Base-by-base conservation (phyloP, 1,140 invertebrate species). In the Orius insidiosus region DNA sequence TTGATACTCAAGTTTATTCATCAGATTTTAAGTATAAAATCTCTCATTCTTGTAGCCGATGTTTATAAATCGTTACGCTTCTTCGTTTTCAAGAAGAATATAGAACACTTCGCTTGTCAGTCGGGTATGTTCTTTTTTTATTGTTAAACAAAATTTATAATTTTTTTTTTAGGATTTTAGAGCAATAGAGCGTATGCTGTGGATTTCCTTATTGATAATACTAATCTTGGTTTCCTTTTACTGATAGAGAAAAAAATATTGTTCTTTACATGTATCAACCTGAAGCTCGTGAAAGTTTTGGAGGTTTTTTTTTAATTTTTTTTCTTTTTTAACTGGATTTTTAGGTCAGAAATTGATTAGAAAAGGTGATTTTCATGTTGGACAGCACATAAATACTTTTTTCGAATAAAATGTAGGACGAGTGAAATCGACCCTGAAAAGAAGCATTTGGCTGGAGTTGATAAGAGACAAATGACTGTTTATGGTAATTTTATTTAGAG, bases 1-100 rank as follows among this genome's bases (percentile, higher is more conserved):
- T 99, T 49, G 96, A 99, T 63, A 94, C 94, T 13, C 88, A 97
- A 64, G 88, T 98, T 48, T 99, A 96, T 98, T 49, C 92, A 98
- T 66, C 76, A 87, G 55, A 78, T 98, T 57, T 64, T 88, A 41
- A 80, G 84, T 10, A 80, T 98, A 1, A 97, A 97, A 67, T 94
- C 86, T 59, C 68, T 99, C 32, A 89, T 98, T 51, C 64, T 98
- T 14, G 82, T 94, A 9, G 90, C 85, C 1, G 96, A 99, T 64
- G 77, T 98, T n/a, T 88, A 89, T 60, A 96, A 96, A 62, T 94
- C 88, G 0, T 99, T 7, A 88, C 87, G 43, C 63, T 99, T 13
- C 67, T 98, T 53, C 69, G 94, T n/a, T 99, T 96, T 63, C 95
- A 98, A 67, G 82, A 90, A 56, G 81, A 95, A 55, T 89, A 93